A percentile compares a stretch with the other conserved stretches of the same genome.
Evolutionary conservation across 2,888 invertebrate species (phyloP).

Genomic region (Cosmorhoe ocellata): DNA sequence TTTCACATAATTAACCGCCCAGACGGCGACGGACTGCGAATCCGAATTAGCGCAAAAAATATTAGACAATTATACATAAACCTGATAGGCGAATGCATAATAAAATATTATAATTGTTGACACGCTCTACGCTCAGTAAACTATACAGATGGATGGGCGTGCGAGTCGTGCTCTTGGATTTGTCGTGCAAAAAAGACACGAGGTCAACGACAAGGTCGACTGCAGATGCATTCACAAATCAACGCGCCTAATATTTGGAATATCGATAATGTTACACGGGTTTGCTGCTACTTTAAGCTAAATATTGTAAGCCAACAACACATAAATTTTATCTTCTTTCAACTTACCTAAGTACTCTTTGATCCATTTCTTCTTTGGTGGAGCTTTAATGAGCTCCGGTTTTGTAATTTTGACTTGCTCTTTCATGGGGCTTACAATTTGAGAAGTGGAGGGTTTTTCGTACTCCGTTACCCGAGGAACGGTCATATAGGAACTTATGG

Average conservation of each 20-base stretch:
- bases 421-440: constrained; percentile 47
- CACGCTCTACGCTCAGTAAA: constrained; percentile 19
- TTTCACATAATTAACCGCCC: constrained; percentile 2
- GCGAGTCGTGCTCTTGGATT: constrained; percentile 46
- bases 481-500: constrained; percentile 48
- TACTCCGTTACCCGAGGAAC: constrained; percentile 47
- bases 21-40: constrained; percentile 14
- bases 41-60: constrained; percentile 21
- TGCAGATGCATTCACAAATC: constrained; percentile 46
- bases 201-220: constrained; percentile 52
- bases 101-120: constrained; percentile 18
- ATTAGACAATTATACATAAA: constrained; percentile 15
- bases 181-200: constrained; percentile 56
- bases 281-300: too few relatives aligned
- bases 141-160: constrained; percentile 36
- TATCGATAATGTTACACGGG: background rate
- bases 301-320: too few relatives aligned
- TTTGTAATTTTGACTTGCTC: constrained; percentile 46
- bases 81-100: constrained; percentile 21
- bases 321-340: too few relatives aligned
- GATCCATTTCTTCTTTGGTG: constrained; percentile 90
- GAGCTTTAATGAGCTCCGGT: constrained; percentile 65
- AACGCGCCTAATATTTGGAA: constrained; percentile 18
- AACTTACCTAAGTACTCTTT: constrained; percentile 85
- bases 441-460: constrained; percentile 52